Evolutionary conservation across 37 sponge, comb jelly and placozoan genomes (phyloP).

Genomic region (Corticium candelabrum): DNA sequence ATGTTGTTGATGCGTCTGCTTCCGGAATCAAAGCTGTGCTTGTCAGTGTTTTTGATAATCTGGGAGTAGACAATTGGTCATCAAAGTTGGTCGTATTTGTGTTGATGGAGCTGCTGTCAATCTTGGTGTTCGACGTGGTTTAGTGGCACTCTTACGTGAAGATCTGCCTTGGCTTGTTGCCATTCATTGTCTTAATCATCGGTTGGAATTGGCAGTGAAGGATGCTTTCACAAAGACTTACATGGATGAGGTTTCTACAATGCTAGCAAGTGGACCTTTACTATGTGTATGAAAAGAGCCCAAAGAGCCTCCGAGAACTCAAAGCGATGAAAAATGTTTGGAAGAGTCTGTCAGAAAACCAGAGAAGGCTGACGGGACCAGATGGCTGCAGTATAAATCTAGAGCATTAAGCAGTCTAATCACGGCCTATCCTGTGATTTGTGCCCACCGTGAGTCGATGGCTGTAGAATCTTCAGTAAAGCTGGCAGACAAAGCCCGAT

Average conservation of each 20-base stretch:
- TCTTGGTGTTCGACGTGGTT: conserved; percentile 27
- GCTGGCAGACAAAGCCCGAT: conserved; percentile 9
- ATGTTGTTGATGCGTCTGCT: conserved; percentile 24
- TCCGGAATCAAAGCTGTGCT: conserved; percentile 9
- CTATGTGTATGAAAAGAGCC: conserved; percentile 22
- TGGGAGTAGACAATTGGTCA: conserved; percentile 11
- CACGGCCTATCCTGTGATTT: conserved; percentile 19
- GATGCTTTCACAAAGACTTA: conserved; percentile 17
- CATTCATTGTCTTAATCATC: conserved; percentile 7
- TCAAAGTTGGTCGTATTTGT: conserved; percentile 24
- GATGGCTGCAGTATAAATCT: conserved; percentile 31
- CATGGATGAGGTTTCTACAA: conserved; percentile 23
- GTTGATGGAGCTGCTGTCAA: conserved; percentile 37
- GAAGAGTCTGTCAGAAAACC: conserved; percentile 19
- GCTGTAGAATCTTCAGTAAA: conserved; percentile 20
- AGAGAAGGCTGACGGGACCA: conserved; percentile 25
- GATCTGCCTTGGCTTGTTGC: conserved; percentile 19
- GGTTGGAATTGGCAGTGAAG: neutral
- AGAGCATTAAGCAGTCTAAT: conserved; percentile 17
- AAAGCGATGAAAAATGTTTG: conserved; percentile 1
- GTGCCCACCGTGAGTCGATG: conserved; percentile 20
- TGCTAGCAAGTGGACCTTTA: conserved; percentile 26
- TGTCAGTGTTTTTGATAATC: neutral
- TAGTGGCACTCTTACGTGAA: conserved; percentile 16
- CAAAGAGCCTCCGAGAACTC: conserved; percentile 16